These are phyloP conservation scores for Pristionchus exspectatus DNA, from an alignment of 2,888 invertebrate species.

Conservation along the genomic window DNA sequence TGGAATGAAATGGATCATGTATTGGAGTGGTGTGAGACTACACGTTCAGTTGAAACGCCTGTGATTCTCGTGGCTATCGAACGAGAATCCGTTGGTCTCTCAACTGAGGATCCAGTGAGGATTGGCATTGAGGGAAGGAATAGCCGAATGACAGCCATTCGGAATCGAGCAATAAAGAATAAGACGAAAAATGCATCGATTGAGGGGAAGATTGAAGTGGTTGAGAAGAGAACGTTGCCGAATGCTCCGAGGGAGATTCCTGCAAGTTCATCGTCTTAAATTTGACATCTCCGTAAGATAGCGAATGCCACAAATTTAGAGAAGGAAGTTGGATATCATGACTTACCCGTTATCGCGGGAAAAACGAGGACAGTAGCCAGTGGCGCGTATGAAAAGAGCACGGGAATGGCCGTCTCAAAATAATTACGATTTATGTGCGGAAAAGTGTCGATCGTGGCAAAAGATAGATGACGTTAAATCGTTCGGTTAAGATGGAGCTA, in stretches of 20 bases:
- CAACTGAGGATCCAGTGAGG: not conserved
- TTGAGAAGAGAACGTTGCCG: constrained; percentile 14
- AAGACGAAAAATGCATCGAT: constrained; percentile 26
- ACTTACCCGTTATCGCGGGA: not conserved
- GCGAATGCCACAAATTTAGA: no score
- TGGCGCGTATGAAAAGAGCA: constrained; percentile 3
- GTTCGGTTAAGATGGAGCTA: not conserved
- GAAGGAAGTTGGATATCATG: not conserved
- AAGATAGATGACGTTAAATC: not conserved
- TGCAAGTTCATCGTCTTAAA: not conserved
- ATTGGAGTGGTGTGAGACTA: not conserved
- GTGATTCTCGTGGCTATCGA: not conserved
- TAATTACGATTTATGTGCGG: not conserved
- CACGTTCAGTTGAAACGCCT: not conserved
- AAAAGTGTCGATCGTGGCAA: not conserved
- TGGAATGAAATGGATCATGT: not conserved
- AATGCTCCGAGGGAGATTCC: constrained; percentile 24
- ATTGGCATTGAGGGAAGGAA: not conserved
- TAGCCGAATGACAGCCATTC: not conserved
- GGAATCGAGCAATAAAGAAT: not conserved
- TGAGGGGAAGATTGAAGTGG: not conserved
- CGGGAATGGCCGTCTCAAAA: constrained; percentile 1
- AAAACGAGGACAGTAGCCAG: constrained; percentile 26
- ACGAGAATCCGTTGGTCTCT: not conserved
- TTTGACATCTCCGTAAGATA: no score